These are phyloP conservation scores for Artibeus jamaicensis DNA, from an alignment of 2,797 vertebrate genomes.

Conservation along the genomic window DNA sequence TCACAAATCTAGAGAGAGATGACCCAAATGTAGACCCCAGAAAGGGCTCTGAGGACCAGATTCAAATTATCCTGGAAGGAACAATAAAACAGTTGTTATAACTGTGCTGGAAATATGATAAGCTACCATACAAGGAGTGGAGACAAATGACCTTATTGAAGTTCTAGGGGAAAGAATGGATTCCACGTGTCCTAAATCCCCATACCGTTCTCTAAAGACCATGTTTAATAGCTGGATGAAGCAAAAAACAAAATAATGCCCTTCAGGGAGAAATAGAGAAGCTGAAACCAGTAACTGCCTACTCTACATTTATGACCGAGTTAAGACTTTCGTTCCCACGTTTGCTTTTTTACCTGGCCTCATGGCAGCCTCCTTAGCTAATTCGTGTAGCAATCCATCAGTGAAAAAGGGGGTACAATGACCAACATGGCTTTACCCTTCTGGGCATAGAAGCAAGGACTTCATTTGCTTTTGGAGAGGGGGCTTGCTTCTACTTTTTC, in stretches of 20 bases:
- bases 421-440: not conserved
- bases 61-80: not conserved
- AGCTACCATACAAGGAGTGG: not conserved
- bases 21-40: not conserved
- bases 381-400: not conserved
- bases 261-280: not conserved
- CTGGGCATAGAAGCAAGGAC: not conserved
- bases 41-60: not conserved
- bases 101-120: not conserved
- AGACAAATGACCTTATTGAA: not conserved
- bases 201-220: slow-evolving; percentile 17
- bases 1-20: not conserved
- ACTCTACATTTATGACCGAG: not conserved
- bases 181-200: slow-evolving; percentile 2
- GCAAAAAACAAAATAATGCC: slow-evolving; percentile 8
- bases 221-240: not conserved
- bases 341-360: not conserved
- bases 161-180: not conserved
- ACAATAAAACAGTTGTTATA: not conserved
- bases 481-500: not conserved
- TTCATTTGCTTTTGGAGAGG: not conserved
- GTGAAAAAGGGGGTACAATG: not conserved
- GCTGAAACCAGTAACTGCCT: not conserved
- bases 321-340: not conserved
- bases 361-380: not conserved